Base-by-base conservation (phyloP, 2,888 invertebrate genomes). In the Phymatocera aterrima region DNA sequence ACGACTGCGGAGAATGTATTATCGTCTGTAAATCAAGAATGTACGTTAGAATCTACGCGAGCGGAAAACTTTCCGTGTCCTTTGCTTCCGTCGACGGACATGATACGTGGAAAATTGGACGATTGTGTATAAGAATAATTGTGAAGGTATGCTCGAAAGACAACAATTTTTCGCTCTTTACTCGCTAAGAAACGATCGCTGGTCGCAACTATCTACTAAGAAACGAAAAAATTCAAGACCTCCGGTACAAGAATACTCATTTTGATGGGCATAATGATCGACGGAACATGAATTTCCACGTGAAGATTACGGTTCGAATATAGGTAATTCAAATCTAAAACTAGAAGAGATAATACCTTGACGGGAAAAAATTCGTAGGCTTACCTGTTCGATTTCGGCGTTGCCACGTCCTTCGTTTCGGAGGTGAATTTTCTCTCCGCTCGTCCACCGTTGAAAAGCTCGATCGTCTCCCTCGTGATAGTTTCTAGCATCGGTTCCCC, bases 401-500 rank as follows among this genome's bases (percentile, higher is more conserved):
- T 90, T 64, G 90, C 89, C 79, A 91, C 91, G 85, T 93, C 93
- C 84, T 93, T 92, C 79, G 92, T 93, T 87, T 94, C 93, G 60
- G 93, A 93, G 0, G 94, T 94, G 77, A 93, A 92, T 88, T 94
- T 94, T 84, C 93, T 92, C 85, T 94, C 93, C 4, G 93, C 93
- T 82, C 93, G 91, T 84, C 93, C 93, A 43, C 94, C 94, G 83
- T 92, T 91, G 87, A 94, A 94, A 37, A 94, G 93, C 90, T 94
- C 93, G 77, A 94, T 93, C 75, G 94, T 94, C 89, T 94, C 94
- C 82, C 93, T 92, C 34, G 94, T 94, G 78, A 94, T 92, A 77
- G 94, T 93, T 88, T 94, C 94, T 81, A 94, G 91, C 86, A 93
- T 93, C 60, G 94, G 94, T 83, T 93, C 93, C 90, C 94, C 93